phyloP scores from a whole-genome alignment of 1,140 invertebrate genomes.

The Bacillus rossius region DNA sequence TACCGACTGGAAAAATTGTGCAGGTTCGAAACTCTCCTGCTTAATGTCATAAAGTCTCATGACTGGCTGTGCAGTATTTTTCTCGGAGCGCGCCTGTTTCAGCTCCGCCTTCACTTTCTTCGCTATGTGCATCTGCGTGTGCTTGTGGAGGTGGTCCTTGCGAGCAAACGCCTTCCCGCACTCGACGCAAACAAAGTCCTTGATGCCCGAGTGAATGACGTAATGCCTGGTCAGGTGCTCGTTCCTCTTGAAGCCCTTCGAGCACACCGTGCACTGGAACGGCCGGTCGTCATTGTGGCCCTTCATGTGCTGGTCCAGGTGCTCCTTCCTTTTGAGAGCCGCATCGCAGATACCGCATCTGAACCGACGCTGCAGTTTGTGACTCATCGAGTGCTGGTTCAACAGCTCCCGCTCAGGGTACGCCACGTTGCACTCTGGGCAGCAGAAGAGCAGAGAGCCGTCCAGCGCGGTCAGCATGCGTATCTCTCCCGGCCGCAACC shows the following conservation, averaged over 20 bases:
- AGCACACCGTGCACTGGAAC: slow-evolving; percentile 47
- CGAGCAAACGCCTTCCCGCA: slow-evolving; percentile 47
- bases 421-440: slow-evolving; percentile 43
- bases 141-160: slow-evolving; percentile 25
- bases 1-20: too few relatives aligned
- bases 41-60: too few relatives aligned
- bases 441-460: slow-evolving; percentile 40
- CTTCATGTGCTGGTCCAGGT: slow-evolving; percentile 46
- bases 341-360: slow-evolving; percentile 50
- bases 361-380: slow-evolving; percentile 39
- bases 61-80: too few relatives aligned
- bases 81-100: not conserved
- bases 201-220: slow-evolving; percentile 26
- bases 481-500: slow-evolving; percentile 4
- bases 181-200: slow-evolving; percentile 40
- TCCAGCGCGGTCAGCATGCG: slow-evolving; percentile 4
- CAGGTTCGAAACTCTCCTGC: too few relatives aligned
- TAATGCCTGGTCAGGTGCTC: slow-evolving; percentile 24
- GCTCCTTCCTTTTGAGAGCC: slow-evolving; percentile 46
- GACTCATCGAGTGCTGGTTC: slow-evolving; percentile 42
- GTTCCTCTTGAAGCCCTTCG: slow-evolving; percentile 45
- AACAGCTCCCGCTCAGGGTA: slow-evolving; percentile 40
- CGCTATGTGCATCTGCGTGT: slow-evolving; percentile 32
- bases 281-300: slow-evolving; percentile 49
- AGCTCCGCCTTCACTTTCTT: slow-evolving; percentile 20